Evolutionary conservation across 2,888 invertebrate genomes (phyloP).

Genomic region (Hirtodrosophila trivittata): DNA sequence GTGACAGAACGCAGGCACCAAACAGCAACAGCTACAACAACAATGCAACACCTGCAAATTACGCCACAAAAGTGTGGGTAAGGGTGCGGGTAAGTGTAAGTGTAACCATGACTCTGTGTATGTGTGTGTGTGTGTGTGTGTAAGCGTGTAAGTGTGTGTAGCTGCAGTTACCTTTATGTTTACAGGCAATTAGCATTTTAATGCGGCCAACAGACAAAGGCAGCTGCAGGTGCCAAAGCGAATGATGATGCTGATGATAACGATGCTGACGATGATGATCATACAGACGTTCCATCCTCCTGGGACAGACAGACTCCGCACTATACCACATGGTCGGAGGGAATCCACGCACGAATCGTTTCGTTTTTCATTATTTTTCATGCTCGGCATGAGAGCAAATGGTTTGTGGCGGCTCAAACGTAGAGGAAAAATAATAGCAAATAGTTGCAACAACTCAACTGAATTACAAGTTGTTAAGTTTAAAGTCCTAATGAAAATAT

Average conservation of each 20-base stretch:
- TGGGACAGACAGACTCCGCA: constrained; percentile 9
- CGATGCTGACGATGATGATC: constrained; percentile 6
- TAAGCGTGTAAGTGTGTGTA: constrained; percentile 25
- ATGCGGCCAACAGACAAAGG: constrained; percentile 69
- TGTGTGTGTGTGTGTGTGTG: constrained; percentile 10
- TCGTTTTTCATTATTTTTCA: constrained; percentile 81
- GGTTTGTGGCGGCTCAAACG: constrained; percentile 40
- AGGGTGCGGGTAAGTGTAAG: constrained; percentile 6
- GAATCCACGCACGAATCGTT: constrained; percentile 65
- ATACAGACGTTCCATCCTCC: constrained; percentile 21
- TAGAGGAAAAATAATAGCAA: not conserved
- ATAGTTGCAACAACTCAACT: constrained; percentile 5
- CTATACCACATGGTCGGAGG: not conserved
- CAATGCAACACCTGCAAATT: constrained; percentile 31
- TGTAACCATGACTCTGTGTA: constrained; percentile 2
- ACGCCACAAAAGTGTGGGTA: constrained; percentile 16
- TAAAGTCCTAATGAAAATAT: not conserved
- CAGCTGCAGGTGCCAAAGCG: constrained; percentile 69
- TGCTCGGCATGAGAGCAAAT: constrained; percentile 81
- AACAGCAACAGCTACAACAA: constrained; percentile 12
- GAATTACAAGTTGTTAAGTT: not conserved
- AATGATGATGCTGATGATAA: constrained; percentile 38
- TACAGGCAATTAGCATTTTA: constrained; percentile 75
- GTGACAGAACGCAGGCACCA: constrained; percentile 19
- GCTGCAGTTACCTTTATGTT: constrained; percentile 70